These are phyloP conservation scores for Acleris literana DNA, from an alignment of 2,888 invertebrate genomes.

Conservation along the genomic window DNA sequence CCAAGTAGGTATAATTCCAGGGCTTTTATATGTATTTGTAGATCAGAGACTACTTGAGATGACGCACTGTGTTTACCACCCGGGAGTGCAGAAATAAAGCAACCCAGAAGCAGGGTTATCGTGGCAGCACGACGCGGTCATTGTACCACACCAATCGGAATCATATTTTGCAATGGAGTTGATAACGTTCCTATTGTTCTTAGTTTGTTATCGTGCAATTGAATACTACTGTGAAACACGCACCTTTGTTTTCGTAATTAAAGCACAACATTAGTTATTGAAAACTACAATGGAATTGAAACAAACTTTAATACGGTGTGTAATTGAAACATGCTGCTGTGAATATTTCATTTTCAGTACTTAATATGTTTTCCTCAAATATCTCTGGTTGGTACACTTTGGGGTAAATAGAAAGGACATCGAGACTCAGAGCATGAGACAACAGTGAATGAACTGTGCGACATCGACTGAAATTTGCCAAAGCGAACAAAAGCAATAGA, in stretches of 20 bases:
- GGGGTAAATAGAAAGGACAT: too few relatives aligned
- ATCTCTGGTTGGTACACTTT: too few relatives aligned
- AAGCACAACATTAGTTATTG: conserved; percentile 14
- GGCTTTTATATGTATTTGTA: conserved; percentile 67
- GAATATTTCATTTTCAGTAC: too few relatives aligned
- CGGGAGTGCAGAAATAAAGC: conserved; percentile 76
- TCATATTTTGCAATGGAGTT: conserved; percentile 55
- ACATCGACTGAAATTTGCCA: conserved; percentile 34
- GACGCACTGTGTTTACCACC: conserved; percentile 79
- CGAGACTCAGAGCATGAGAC: conserved; percentile 14
- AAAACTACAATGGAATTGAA: conserved; percentile 5
- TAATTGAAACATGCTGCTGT: not conserved
- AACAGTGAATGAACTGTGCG: conserved; percentile 33
- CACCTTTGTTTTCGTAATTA: conserved; percentile 35
- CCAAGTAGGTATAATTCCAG: conserved; percentile 11
- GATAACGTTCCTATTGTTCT: conserved; percentile 69
- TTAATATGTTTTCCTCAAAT: too few relatives aligned
- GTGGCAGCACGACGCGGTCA: conserved; percentile 67
- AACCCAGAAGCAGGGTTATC: conserved; percentile 66
- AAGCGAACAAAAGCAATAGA: conserved; percentile 31
- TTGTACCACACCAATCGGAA: conserved; percentile 56
- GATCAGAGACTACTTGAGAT: conserved; percentile 66
- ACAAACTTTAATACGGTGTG: conserved; percentile 1
- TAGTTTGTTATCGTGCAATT: conserved; percentile 36
- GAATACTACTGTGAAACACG: conserved; percentile 16